Evolutionary conservation across 2,888 invertebrate genomes (phyloP), one percentile per base, ranked within the genome.

Genomic region (Nyleta sp.): DNA sequence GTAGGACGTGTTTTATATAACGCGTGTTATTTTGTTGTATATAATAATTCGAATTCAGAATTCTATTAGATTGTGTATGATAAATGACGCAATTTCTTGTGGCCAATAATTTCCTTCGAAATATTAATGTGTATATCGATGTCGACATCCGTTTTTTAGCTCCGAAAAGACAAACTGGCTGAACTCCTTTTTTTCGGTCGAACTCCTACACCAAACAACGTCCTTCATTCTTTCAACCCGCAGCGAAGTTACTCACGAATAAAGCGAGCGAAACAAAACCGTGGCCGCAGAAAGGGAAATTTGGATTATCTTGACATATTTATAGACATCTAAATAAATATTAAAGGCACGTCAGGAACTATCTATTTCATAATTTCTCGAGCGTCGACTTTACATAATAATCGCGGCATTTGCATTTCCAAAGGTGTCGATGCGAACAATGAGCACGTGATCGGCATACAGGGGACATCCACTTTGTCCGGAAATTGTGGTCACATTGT

Each of bases 381-480:
- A 46, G 35, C 62, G 44, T 7, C 20, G 53, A 46, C 28, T 73
- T 73, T 59, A 65, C 68, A 78, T 73, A 73, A 70, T 73, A 70
- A 73, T 78, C 33, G 38, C 10, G 59, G 57, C 28, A 78, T 78
- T 78, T 70, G 68, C 73, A 78, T 78, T 62, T 73, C 18, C 55
- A 78, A 78, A 78, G 78, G 68, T 73, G 68, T 68, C 48, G 67
- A 73, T 50, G 33, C 70, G 59, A 73, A 80, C 80, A 77, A 74
- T 80, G 67, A 60, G 46, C 59, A 68, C 80, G 80, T 76, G 80
- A 80, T 65, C 74, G 70, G 80, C 73, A 77, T 80, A 73, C 48
- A 55, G 42, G 60, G 18, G 22, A 0, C 52, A 60, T 71, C 53
- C n/a, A 64, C 46, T 38, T 71, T 71, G 71, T 76, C 46, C 65